Percentiles rank a stretch among this genome's conserved stretches.
Conservation (phyloP, 1,140 invertebrate genomes). For the Archivesica marissinica region DNA sequence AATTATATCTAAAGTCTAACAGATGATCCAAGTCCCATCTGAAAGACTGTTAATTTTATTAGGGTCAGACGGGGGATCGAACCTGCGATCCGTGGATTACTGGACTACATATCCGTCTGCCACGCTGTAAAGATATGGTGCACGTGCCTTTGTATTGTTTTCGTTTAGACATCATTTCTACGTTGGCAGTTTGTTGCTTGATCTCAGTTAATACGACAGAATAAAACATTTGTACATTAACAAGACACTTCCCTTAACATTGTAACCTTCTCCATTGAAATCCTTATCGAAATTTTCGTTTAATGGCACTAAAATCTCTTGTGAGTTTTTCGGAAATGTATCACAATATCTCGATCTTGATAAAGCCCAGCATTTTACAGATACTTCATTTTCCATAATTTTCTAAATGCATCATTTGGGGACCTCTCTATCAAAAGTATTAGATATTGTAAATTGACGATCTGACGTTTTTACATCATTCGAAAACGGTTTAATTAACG, state of each 20-base stretch:
- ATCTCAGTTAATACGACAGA: no score
- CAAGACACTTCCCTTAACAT: constrained; percentile 10
- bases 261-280: neutral
- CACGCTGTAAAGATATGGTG: no score
- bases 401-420: neutral
- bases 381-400: constrained; percentile 32
- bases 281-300: constrained; percentile 19
- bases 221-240: no score
- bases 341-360: constrained; percentile 28
- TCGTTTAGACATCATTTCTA: no score
- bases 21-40: no score
- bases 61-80: no score
- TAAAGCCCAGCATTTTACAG: neutral
- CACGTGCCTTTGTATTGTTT: no score
- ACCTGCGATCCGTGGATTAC: no score
- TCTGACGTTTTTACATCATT: constrained; percentile 37
- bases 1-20: no score
- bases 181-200: no score
- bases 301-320: constrained; percentile 39
- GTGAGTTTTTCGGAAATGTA: constrained; percentile 9
- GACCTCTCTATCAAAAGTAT: constrained; percentile 14
- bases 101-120: no score
- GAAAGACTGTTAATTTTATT: no score
- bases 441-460: constrained; percentile 39
- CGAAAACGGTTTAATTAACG: constrained; percentile 42